A percentile compares a stretch with the other conserved stretches of the same genome.
Conservation (phyloP, 1,140 invertebrate genomes). For the Bombyx mori region DNA sequence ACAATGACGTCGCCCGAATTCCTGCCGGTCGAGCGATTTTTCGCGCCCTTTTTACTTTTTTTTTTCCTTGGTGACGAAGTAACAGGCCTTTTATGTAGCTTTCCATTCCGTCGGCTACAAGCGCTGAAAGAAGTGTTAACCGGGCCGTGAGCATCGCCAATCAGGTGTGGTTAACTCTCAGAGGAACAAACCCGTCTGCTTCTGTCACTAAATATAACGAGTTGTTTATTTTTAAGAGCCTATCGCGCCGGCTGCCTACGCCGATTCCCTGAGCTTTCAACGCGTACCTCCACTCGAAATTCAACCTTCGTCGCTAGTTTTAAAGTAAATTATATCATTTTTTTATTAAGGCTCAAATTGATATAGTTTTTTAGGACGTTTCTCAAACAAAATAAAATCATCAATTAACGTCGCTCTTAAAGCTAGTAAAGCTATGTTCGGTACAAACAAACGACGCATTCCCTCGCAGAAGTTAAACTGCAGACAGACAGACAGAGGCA, state of each 20-base stretch:
- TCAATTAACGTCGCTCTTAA: too few relatives aligned
- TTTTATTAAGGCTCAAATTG: too few relatives aligned
- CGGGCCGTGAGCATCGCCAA: slow-evolving; percentile 48
- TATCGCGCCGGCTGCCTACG: slow-evolving; percentile 17
- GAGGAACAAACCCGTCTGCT: slow-evolving; percentile 51
- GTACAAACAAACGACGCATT: too few relatives aligned
- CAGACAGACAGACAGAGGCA: too few relatives aligned
- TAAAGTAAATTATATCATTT: too few relatives aligned
- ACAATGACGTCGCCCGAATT: slow-evolving; percentile 12
- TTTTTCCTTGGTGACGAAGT: slow-evolving; percentile 51
- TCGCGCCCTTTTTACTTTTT: slow-evolving; percentile 36
- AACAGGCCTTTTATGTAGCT: slow-evolving; percentile 62
- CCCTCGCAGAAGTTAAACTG: too few relatives aligned
- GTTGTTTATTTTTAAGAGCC: slow-evolving; percentile 46
- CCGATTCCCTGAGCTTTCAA: slow-evolving; percentile 16
- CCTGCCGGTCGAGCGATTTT: slow-evolving; percentile 20
- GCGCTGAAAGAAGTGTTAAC: slow-evolving; percentile 61
- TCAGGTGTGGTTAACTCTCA: slow-evolving; percentile 53
- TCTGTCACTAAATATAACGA: slow-evolving; percentile 52
- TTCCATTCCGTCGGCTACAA: slow-evolving; percentile 56
- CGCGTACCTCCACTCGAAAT: slow-evolving; percentile 8
- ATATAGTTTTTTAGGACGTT: too few relatives aligned
- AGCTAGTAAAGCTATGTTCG: too few relatives aligned
- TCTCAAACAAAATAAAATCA: too few relatives aligned
- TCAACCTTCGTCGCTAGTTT: too few relatives aligned